Conservation (phyloP, 2,888 invertebrate genomes). For the Mesoligia furuncula region DNA sequence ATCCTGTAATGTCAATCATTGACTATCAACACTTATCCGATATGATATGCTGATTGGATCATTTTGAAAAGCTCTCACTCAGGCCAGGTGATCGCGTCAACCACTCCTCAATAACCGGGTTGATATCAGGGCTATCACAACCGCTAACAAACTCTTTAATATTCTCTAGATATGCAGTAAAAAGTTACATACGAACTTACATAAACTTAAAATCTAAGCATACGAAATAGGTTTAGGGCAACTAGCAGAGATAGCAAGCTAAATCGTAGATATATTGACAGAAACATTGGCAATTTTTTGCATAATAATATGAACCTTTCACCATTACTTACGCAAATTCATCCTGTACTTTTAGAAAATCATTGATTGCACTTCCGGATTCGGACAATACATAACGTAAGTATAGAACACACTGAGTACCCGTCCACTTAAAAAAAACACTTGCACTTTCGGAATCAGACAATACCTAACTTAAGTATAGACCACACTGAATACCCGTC, state of each 20-base stretch:
- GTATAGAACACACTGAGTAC: background rate
- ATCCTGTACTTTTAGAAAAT: background rate
- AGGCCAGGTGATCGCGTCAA: conserved; percentile 33
- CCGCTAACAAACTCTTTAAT: background rate
- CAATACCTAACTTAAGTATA: background rate
- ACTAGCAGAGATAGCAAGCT: too few relatives aligned
- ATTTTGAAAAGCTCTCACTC: conserved; percentile 50
- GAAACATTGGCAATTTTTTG: background rate
- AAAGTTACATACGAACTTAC: background rate
- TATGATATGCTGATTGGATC: conserved; percentile 43
- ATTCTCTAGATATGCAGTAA: background rate
- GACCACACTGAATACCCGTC: background rate
- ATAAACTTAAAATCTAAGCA: too few relatives aligned
- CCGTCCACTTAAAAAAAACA: conserved; percentile 4
- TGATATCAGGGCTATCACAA: conserved; percentile 48
- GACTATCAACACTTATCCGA: conserved; percentile 10
- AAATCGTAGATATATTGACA: background rate
- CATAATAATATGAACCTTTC: conserved; percentile 15
- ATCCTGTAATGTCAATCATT: conserved; percentile 21
- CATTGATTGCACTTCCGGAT: conserved; percentile 15
- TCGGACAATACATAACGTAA: background rate
- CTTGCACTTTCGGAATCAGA: conserved; percentile 14
- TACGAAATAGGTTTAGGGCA: too few relatives aligned
- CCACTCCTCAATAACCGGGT: conserved; percentile 50
- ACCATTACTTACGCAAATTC: conserved; percentile 3